Base-by-base conservation (phyloP, 2,797 vertebrate species). In the Glyptemys insculpta region DNA sequence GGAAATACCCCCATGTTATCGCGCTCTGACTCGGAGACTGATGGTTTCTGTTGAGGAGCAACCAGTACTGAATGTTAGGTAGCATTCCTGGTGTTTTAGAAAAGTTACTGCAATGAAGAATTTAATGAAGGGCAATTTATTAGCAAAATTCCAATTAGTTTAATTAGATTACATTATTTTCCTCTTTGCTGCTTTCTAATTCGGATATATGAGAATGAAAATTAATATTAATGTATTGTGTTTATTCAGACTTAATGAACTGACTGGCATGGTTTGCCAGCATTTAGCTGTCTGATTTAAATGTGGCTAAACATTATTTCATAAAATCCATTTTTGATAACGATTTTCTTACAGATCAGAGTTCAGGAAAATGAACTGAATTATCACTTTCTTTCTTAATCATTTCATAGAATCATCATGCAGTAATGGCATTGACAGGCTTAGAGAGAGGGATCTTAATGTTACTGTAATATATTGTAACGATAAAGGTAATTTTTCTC, bases 131-230 rank as follows among this genome's bases (percentile, higher is more conserved):
- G 86, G 56, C 96, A 97, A 97, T 97, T 97, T 97, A 98, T 92
- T 95, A 98, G 97, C 88, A 2, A 92, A 96, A 96, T 97, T 96
- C 96, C 98, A 97, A 98, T 98, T 98, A 98, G 98, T 97, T 88
- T 98, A 98, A 97, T 97, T 97, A 92, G 97, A 97, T 98, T 94
- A 92, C 94, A 96, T 95, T 97, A 89, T 97, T 97, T 96, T 97
- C 98, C 93, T 98, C 97, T 87, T 96, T 95, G 94, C 96, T 95
- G 95, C 87, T 92, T 98, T 97, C 96, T 97, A 96, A 98, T 97
- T 97, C 96, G 95, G 93, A 94, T 95, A 94, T 82, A 81, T 81
- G 87, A 95, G 96, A 97, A 97, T 96, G 95, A 96, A 92, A 92
- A 96, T 97, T 97, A 98, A 97, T 98, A 98, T 97, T 96, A 97